phyloP scores from a whole-genome alignment of 2,888 invertebrate species.

The Drosophila buzzatii region DNA sequence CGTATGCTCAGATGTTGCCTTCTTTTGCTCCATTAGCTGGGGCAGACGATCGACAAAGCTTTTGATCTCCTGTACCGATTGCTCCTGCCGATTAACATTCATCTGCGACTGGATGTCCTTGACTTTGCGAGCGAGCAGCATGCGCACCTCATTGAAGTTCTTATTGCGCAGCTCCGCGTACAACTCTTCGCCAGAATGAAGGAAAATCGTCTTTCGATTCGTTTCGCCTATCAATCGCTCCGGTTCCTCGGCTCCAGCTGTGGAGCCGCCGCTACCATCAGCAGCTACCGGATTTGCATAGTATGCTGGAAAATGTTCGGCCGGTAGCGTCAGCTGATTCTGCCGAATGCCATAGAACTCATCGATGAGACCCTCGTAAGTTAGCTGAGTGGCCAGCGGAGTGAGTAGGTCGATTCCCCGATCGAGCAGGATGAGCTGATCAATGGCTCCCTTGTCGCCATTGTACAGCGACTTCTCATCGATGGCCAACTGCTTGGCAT shows the following conservation, averaged over 20 bases:
- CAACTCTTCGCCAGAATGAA: slow-evolving; percentile 95
- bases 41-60: slow-evolving; percentile 96
- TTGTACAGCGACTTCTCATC: slow-evolving; percentile 86
- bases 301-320: slow-evolving; percentile 90
- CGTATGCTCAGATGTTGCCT: slow-evolving; percentile 94
- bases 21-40: slow-evolving; percentile 93
- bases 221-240: slow-evolving; percentile 78
- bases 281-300: slow-evolving; percentile 71
- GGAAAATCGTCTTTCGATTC: slow-evolving; percentile 91
- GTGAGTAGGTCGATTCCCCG: slow-evolving; percentile 96
- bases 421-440: slow-evolving; percentile 95
- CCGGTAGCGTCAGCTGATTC: slow-evolving; percentile 93
- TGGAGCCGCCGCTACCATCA: slow-evolving; percentile 4
- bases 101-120: slow-evolving; percentile 94
- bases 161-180: slow-evolving; percentile 96
- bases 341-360: slow-evolving; percentile 95
- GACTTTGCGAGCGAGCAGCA: slow-evolving; percentile 93
- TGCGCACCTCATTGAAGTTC: slow-evolving; percentile 96
- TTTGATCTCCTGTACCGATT: slow-evolving; percentile 97
- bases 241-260: slow-evolving; percentile 9
- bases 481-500: slow-evolving; percentile 91
- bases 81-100: slow-evolving; percentile 93
- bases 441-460: slow-evolving; percentile 89
- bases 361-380: slow-evolving; percentile 98
- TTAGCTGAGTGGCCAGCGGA: slow-evolving; percentile 96